Percentiles rank a stretch among this genome's conserved stretches.
Conservation (phyloP, 2,113 vertebrate genomes). For the Eubucco bourcierii region DNA sequence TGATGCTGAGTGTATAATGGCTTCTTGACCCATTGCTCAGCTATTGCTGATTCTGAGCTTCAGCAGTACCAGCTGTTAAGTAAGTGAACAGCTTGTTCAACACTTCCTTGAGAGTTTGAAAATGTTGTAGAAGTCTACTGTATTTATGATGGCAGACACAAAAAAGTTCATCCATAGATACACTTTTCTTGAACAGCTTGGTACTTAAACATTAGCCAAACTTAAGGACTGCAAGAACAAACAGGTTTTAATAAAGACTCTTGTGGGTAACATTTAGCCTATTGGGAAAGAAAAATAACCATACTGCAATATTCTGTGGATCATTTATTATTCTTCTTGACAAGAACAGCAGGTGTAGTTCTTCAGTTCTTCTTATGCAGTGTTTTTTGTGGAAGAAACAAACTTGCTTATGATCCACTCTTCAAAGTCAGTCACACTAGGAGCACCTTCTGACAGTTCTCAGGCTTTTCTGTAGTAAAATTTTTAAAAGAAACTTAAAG, state of each 20-base stretch:
- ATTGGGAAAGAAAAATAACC: accelerated
- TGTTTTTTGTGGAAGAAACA: background rate
- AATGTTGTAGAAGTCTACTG: background rate
- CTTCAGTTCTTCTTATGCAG: background rate
- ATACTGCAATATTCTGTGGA: background rate
- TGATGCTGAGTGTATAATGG: background rate
- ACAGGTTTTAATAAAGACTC: background rate
- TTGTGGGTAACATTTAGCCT: background rate
- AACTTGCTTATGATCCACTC: background rate
- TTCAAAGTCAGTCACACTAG: background rate
- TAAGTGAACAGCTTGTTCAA: background rate
- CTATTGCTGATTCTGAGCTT: background rate
- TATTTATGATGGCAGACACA: background rate
- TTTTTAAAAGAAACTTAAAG: background rate
- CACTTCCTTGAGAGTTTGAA: background rate
- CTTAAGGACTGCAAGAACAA: background rate
- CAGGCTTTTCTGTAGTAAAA: background rate
- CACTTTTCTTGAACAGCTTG: background rate
- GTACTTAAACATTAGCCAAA: background rate
- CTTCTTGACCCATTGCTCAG: background rate
- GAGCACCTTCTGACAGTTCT: background rate
- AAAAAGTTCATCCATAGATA: background rate
- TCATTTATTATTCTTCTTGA: background rate
- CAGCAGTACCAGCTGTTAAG: background rate
- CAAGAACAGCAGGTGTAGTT: background rate